A percentile compares a stretch with the other conserved stretches of the same genome.
These are phyloP conservation scores for Elaphurus davidianus DNA, from an alignment of 2,113 vertebrate species.

Conservation along the genomic window DNA sequence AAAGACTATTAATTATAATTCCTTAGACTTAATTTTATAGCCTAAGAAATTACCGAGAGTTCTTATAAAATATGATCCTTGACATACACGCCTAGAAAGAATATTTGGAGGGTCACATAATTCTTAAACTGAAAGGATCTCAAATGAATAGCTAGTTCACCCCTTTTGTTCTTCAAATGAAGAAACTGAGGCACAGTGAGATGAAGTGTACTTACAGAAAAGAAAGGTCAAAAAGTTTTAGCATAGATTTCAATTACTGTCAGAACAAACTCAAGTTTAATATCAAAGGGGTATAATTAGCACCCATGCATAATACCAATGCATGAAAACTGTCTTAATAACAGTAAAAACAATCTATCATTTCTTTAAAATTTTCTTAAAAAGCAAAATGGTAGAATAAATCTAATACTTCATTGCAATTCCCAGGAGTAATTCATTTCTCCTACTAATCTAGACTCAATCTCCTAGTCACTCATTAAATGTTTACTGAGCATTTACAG, in stretches of 20 bases:
- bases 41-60: conserved; percentile 46
- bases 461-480: background rate
- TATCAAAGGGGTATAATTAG: background rate
- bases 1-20: conserved; percentile 57
- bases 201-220: background rate
- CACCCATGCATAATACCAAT: background rate
- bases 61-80: conserved; percentile 56
- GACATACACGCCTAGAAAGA: background rate
- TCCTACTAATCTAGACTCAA: background rate
- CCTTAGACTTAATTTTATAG: conserved; percentile 54
- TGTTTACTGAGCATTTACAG: background rate
- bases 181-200: conserved; percentile 2
- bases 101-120: conserved; percentile 23
- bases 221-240: background rate
- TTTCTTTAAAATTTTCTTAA: background rate
- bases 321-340: background rate
- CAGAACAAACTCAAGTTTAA: background rate
- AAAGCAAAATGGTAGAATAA: background rate
- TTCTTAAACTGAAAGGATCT: background rate
- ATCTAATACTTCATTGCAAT: conserved; percentile 13
- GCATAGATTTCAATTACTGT: background rate
- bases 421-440: conserved; percentile 17
- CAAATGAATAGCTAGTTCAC: background rate
- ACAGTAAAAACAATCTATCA: background rate
- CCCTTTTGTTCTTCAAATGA: background rate